phyloP scores from a whole-genome alignment of 2,888 invertebrate genomes.

The Helicoverpa assulta region DNA sequence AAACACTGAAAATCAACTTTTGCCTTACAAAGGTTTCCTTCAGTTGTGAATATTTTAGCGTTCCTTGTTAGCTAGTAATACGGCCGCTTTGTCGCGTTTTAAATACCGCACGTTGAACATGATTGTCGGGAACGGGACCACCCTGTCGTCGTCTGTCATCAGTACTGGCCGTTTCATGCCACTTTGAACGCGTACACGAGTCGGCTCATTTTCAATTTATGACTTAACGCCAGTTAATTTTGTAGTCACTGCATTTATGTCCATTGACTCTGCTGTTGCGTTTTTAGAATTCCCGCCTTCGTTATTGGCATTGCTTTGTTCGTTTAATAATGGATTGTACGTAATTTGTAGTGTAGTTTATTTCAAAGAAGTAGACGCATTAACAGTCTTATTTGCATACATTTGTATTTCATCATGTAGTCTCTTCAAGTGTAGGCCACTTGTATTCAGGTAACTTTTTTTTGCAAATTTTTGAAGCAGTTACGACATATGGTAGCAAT shows the following conservation, averaged over 20 bases:
- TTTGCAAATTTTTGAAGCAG: conserved; percentile 42
- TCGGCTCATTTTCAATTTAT: conserved; percentile 69
- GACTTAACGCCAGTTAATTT: conserved; percentile 66
- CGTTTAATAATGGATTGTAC: conserved; percentile 10
- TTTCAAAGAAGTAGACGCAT: conserved; percentile 3
- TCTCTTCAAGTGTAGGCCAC: conserved; percentile 59
- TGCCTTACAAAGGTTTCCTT: conserved; percentile 23
- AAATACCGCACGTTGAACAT: conserved; percentile 57
- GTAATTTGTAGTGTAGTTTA: background rate
- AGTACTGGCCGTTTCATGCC: conserved; percentile 61
- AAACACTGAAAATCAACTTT: conserved; percentile 40
- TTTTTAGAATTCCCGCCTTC: conserved; percentile 47
- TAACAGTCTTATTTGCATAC: background rate
- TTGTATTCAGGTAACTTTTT: conserved; percentile 72
- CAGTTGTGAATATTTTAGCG: conserved; percentile 68
- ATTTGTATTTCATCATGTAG: conserved; percentile 24
- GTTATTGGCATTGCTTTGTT: conserved; percentile 11
- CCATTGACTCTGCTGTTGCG: conserved; percentile 45
- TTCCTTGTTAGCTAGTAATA: conserved; percentile 51
- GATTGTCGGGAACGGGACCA: conserved; percentile 63
- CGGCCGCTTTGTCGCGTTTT: conserved; percentile 62
- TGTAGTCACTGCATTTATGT: conserved; percentile 47
- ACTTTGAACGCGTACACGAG: conserved; percentile 61
- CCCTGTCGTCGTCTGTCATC: conserved; percentile 70
- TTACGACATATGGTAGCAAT: conserved; percentile 75